Percentiles rank a stretch among this genome's conserved stretches.
phyloP scores from a whole-genome alignment of 2,113 vertebrate species.

The Lophura nycthemera region DNA sequence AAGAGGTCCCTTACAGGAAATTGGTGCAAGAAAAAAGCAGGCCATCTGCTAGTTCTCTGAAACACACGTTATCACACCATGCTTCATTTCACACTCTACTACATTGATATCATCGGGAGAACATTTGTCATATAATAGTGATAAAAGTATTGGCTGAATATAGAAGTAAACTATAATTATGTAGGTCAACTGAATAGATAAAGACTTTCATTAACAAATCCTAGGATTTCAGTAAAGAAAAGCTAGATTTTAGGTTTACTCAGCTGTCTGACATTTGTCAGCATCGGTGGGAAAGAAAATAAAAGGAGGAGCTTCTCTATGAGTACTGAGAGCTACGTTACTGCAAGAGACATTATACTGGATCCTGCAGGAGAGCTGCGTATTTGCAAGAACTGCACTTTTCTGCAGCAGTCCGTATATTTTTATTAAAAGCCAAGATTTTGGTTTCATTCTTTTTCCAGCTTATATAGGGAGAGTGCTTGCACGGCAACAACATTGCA shows the following conservation, averaged over 20 bases:
- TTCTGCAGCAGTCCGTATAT: neutral
- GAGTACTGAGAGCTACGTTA: neutral
- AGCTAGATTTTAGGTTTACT: neutral
- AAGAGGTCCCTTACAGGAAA: neutral
- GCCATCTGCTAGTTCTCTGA: neutral
- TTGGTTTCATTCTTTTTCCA: neutral
- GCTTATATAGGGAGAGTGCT: neutral
- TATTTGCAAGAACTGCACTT: neutral
- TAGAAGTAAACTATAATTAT: neutral
- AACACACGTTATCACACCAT: fast-evolving
- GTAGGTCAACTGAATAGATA: neutral
- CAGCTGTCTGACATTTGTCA: neutral
- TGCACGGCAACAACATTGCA: neutral
- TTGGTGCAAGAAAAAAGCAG: neutral
- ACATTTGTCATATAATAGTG: neutral
- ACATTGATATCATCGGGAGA: neutral
- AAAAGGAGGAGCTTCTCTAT: neutral
- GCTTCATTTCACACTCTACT: neutral
- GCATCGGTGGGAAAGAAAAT: too few species aligned
- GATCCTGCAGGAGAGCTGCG: neutral
- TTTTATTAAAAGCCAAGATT: neutral
- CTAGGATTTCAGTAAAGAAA: neutral
- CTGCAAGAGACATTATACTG: neutral
- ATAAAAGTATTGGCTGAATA: neutral
- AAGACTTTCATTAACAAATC: neutral